Conservation (phyloP, 2,888 invertebrate species). For the Dryomyza anilis region DNA sequence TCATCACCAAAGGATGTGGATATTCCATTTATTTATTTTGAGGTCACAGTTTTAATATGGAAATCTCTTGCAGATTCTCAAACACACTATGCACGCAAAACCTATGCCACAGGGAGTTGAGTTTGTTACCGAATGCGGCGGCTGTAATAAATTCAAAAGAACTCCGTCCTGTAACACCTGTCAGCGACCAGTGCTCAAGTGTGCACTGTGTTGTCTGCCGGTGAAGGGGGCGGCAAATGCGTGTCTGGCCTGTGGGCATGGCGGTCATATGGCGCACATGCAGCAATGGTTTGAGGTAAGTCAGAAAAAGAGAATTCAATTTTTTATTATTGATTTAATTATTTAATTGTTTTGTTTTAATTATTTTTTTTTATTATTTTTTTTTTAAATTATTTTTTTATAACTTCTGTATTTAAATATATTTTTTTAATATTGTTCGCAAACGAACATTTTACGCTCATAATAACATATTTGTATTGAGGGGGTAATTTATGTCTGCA, state of each 20-base stretch:
- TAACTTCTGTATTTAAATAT: no score
- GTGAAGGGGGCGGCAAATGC: conserved; percentile 85
- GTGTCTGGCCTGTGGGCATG: conserved; percentile 90
- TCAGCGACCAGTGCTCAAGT: conserved; percentile 76
- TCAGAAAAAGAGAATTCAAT: no score
- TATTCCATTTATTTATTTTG: not conserved
- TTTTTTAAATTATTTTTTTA: no score
- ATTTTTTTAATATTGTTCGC: no score
- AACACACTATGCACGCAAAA: conserved; percentile 64
- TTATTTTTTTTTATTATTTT: no score
- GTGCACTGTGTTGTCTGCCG: conserved; percentile 83
- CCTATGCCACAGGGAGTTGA: conserved; percentile 71
- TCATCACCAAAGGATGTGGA: no score
- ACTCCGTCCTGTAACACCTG: conserved; percentile 76
- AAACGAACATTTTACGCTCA: no score
- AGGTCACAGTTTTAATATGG: not conserved
- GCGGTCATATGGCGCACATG: conserved; percentile 87
- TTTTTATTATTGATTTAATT: no score
- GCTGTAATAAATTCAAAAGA: conserved; percentile 71
- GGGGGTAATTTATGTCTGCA: no score
- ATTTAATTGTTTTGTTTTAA: no score
- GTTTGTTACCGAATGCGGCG: conserved; percentile 74
- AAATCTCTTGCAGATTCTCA: conserved; percentile 66
- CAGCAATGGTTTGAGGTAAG: conserved; percentile 77
- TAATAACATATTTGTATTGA: no score